Conservation (phyloP, 2,113 vertebrate species). For the Todiramphus chloris region DNA sequence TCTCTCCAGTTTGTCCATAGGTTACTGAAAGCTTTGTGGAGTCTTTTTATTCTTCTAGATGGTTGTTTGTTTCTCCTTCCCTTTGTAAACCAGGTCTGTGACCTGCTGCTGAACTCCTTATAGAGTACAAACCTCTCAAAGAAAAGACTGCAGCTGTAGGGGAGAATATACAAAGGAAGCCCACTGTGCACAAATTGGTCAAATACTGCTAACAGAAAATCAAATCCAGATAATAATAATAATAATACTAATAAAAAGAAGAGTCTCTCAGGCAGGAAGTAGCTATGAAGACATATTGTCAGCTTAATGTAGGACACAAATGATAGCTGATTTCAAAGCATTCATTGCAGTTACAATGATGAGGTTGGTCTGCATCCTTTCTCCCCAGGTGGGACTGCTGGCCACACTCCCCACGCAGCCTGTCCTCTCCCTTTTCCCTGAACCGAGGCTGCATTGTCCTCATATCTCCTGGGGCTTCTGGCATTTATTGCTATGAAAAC, state of each 20-base stretch:
- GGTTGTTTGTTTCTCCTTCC: background rate
- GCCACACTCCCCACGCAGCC: background rate
- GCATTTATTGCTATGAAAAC: background rate
- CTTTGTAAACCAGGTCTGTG: background rate
- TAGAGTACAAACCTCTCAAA: background rate
- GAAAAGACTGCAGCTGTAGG: background rate
- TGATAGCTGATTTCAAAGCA: background rate
- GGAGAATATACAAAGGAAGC: background rate
- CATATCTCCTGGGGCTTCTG: background rate
- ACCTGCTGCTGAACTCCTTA: background rate
- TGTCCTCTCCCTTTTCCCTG: background rate
- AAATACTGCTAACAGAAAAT: background rate
- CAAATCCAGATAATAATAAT: background rate
- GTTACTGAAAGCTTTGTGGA: background rate
- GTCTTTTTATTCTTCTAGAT: background rate
- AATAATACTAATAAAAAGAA: background rate
- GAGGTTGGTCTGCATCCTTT: background rate
- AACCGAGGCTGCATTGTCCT: background rate
- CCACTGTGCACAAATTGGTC: conserved; percentile 26
- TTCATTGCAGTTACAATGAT: background rate
- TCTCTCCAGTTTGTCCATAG: background rate
- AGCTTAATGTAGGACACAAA: background rate
- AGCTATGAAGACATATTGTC: background rate
- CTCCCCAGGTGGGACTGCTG: background rate
- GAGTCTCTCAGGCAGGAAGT: background rate